A percentile compares a stretch with the other conserved stretches of the same genome.
Evolutionary conservation across 2,888 invertebrate genomes (phyloP).

Genomic region (Mystacides longicornis): DNA sequence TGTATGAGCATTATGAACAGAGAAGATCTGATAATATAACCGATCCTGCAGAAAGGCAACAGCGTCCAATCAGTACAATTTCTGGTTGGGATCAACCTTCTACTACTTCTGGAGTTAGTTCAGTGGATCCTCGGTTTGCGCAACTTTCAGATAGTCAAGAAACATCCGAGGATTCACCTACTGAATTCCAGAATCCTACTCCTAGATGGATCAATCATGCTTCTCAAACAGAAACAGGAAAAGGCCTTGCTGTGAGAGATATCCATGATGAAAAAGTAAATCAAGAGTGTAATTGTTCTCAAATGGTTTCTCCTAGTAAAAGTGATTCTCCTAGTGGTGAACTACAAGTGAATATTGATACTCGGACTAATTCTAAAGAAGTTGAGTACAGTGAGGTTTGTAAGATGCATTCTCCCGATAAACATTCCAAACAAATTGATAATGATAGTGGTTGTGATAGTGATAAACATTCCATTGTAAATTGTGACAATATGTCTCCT

Average conservation of each 20-base stretch:
- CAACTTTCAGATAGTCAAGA: slow-evolving; percentile 31
- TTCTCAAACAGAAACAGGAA: slow-evolving; percentile 45
- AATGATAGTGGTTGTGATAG: slow-evolving; percentile 39
- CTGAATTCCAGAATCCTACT: slow-evolving; percentile 32
- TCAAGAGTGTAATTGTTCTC: slow-evolving; percentile 31
- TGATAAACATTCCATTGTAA: slow-evolving; percentile 32
- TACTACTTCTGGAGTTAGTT: slow-evolving; percentile 30
- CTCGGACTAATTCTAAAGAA: slow-evolving; percentile 34
- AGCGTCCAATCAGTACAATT: slow-evolving; percentile 91
- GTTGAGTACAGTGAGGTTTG: slow-evolving; percentile 57
- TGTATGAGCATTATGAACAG: slow-evolving; percentile 94
- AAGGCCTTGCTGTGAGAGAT: slow-evolving; percentile 41
- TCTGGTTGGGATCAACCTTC: slow-evolving; percentile 81
- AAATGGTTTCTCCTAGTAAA: slow-evolving; percentile 27
- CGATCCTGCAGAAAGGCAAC: slow-evolving; percentile 87
- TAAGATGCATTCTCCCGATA: slow-evolving; percentile 51
- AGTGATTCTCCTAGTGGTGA: slow-evolving; percentile 14
- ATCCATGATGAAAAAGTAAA: slow-evolving; percentile 39
- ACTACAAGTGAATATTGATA: slow-evolving; percentile 28
- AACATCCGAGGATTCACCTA: slow-evolving; percentile 31
- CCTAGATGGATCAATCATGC: slow-evolving; percentile 39
- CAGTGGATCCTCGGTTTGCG: slow-evolving; percentile 25
- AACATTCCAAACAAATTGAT: slow-evolving; percentile 33
- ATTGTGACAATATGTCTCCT: slow-evolving; percentile 28
- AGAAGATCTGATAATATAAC: slow-evolving; percentile 92